Conservation (phyloP, 2,113 vertebrate genomes). For the Rhinopomastus cyanomelas region DNA sequence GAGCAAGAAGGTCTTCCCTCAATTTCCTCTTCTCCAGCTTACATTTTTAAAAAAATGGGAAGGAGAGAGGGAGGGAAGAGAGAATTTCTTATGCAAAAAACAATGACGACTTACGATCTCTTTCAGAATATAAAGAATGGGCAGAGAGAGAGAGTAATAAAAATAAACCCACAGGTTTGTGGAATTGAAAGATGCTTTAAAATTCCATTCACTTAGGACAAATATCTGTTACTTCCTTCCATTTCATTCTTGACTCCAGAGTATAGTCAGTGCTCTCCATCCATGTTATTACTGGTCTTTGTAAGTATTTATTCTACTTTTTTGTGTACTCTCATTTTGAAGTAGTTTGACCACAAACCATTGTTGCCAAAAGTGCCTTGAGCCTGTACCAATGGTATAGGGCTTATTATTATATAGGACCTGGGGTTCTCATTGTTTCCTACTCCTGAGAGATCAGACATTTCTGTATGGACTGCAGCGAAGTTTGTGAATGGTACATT, state of each 20-base stretch:
- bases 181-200: background rate
- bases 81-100: background rate
- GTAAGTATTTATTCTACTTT: background rate
- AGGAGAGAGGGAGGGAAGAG: no score
- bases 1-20: no score
- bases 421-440: background rate
- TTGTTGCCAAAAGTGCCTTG: background rate
- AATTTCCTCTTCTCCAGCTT: no score
- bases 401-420: background rate
- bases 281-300: background rate
- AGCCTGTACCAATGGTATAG: no score
- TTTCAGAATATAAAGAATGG: background rate
- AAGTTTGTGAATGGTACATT: fast-evolving
- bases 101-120: background rate
- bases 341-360: background rate
- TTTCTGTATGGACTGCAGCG: background rate
- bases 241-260: background rate
- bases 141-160: background rate
- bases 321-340: background rate
- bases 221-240: background rate
- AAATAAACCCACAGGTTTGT: background rate
- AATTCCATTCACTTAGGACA: background rate
- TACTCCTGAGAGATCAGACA: background rate
- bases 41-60: no score
- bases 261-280: background rate